These are phyloP conservation scores for Rhadina sibilatrix DNA, from an alignment of 2,113 vertebrate genomes.

Conservation along the genomic window DNA sequence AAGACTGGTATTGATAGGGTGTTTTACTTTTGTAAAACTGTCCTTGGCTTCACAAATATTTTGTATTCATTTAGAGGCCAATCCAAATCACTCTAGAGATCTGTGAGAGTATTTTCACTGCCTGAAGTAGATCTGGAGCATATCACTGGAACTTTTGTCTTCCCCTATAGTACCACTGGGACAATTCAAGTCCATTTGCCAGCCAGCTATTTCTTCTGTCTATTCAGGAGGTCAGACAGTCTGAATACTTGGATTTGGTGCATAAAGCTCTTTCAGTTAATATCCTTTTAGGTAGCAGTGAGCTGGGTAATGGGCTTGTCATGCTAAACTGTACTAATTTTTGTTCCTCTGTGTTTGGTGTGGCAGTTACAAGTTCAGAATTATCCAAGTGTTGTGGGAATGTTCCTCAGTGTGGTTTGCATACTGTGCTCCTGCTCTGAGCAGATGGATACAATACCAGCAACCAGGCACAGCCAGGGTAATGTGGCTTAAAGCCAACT, in stretches of 20 bases:
- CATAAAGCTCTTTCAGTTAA: background rate
- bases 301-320: background rate
- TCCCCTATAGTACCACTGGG: background rate
- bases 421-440: background rate
- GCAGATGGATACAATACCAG: background rate
- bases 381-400: background rate
- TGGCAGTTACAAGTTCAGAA: background rate
- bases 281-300: background rate
- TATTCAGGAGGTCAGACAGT: background rate
- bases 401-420: background rate
- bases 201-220: background rate
- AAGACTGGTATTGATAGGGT: background rate
- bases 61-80: background rate
- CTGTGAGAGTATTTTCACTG: background rate
- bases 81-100: background rate
- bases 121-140: background rate
- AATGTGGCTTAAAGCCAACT: background rate
- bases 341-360: background rate
- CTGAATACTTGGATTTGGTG: background rate
- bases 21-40: background rate
- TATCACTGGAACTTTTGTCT: background rate
- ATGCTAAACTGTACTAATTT: background rate
- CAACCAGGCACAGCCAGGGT: background rate
- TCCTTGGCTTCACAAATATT: background rate
- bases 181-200: background rate